Conservation (phyloP, 2,113 vertebrate species). For the Protobothrops mucrosquamatus region DNA sequence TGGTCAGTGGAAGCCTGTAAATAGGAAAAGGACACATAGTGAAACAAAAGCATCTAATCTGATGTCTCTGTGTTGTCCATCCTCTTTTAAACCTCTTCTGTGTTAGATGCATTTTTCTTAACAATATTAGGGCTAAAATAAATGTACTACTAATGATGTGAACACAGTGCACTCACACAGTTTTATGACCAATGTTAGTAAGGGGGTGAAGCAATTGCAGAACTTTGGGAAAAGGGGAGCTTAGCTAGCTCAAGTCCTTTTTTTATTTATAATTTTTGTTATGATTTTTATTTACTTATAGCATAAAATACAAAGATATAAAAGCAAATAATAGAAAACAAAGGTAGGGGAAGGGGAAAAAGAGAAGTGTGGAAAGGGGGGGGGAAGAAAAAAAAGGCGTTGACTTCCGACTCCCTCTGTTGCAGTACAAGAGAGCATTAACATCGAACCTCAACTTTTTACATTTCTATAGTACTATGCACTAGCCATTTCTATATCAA, state of each 20-base stretch:
- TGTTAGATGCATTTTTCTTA: not conserved
- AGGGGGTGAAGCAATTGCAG: not conserved
- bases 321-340: too few relatives aligned
- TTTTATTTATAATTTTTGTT: too few relatives aligned
- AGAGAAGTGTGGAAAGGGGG: too few relatives aligned
- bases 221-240: not conserved
- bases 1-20: not conserved
- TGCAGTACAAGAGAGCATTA: too few relatives aligned
- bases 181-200: not conserved
- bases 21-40: not conserved
- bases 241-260: not conserved
- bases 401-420: too few relatives aligned
- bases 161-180: not conserved
- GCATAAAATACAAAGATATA: too few relatives aligned
- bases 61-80: not conserved
- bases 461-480: too few relatives aligned
- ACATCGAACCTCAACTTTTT: too few relatives aligned
- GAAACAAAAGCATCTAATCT: not conserved
- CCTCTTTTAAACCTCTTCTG: not conserved
- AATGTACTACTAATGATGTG: not conserved
- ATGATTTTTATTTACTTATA: too few relatives aligned
- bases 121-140: not conserved
- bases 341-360: too few relatives aligned
- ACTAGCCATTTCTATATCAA: too few relatives aligned
- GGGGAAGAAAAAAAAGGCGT: too few relatives aligned